A percentile compares a stretch with the other conserved stretches of the same genome.
phyloP scores from a whole-genome alignment of 1,140 invertebrate species.

The Drosophila busckii region DNA sequence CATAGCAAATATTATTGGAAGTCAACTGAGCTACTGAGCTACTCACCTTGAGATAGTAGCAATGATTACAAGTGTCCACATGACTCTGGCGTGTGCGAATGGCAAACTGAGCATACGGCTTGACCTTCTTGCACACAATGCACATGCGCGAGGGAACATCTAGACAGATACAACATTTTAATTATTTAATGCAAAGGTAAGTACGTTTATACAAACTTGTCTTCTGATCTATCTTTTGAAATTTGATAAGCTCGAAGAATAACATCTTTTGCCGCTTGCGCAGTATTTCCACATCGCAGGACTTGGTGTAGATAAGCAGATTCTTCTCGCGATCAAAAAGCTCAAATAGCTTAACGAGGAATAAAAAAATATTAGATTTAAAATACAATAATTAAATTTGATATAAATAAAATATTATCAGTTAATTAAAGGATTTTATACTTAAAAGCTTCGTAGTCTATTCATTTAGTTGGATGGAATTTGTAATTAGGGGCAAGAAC shows the following conservation, averaged over 20 bases:
- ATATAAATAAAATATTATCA: too few species aligned
- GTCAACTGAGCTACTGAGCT: too few species aligned
- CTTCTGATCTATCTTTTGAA: conserved; percentile 29
- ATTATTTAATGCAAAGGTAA: neutral
- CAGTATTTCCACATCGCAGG: conserved; percentile 60
- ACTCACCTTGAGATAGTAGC: conserved; percentile 67
- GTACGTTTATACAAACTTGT: conserved; percentile 31
- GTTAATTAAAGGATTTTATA: too few species aligned
- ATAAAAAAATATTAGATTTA: neutral
- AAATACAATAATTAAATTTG: neutral
- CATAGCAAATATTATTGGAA: neutral
- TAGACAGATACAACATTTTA: neutral
- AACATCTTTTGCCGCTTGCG: conserved; percentile 66
- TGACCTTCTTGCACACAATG: conserved; percentile 70
- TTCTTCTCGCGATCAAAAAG: conserved; percentile 73
- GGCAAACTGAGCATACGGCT: conserved; percentile 55
- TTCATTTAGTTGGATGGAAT: too few species aligned
- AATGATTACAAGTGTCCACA: conserved; percentile 73
- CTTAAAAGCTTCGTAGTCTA: too few species aligned
- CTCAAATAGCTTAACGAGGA: conserved; percentile 52
- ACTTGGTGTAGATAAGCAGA: conserved; percentile 59
- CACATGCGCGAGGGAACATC: conserved; percentile 66
- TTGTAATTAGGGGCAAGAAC: too few species aligned
- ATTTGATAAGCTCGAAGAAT: conserved; percentile 71
- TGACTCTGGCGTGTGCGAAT: conserved; percentile 66